Conservation (phyloP, 2,888 invertebrate genomes). For the Graphium colonna region DNA sequence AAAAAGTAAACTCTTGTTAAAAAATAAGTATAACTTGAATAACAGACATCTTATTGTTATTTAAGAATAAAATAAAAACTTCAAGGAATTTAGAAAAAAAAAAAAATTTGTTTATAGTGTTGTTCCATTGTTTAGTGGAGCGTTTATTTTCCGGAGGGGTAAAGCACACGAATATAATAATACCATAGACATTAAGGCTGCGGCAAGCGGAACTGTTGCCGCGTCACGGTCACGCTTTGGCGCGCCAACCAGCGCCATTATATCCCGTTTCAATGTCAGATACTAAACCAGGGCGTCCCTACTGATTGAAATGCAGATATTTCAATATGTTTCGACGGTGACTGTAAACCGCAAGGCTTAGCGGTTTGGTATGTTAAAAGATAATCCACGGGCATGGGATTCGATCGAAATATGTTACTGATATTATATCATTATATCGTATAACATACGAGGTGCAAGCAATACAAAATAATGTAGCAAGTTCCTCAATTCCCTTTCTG, state of each 20-base stretch:
- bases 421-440: no score
- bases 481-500: no score
- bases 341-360: not conserved
- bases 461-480: no score
- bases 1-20: no score
- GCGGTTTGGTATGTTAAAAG: not conserved
- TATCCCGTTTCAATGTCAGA: constrained; percentile 57
- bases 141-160: constrained; percentile 6
- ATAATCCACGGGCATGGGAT: not conserved
- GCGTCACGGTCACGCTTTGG: constrained; percentile 46
- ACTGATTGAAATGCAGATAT: constrained; percentile 10
- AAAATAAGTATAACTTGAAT: no score
- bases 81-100: no score
- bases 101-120: no score
- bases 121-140: not conserved
- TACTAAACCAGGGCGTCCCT: constrained; percentile 33
- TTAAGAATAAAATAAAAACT: not conserved
- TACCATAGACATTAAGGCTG: constrained; percentile 16
- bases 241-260: constrained; percentile 50
- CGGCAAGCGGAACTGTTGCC: constrained; percentile 28
- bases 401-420: no score
- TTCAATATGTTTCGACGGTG: not conserved
- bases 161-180: constrained; percentile 20
- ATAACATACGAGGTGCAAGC: no score
- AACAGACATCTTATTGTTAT: no score